Base-by-base conservation (phyloP, 2,797 vertebrate species). In the Esox lucius region DNA sequence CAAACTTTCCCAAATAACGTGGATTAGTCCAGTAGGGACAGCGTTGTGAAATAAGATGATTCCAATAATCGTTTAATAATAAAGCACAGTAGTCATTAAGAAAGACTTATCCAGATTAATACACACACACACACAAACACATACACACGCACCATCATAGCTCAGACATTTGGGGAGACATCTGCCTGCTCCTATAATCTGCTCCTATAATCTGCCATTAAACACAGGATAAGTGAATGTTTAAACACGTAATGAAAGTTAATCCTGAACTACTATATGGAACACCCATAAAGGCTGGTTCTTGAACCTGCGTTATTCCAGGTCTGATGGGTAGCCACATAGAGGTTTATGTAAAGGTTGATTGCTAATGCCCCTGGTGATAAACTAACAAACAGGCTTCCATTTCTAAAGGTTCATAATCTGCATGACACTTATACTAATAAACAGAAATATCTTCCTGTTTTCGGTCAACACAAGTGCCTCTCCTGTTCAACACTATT, bases 111-210 rank as follows among this genome's bases (percentile, higher is more conserved):
- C 35, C 35, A 39, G 35, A 39, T 39, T 39, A 39, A 39, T 39
- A 39, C 35, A 39, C 76, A 2, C 76, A 84, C 73, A 83, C 53
- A 71, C 80, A 81, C 86, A 87, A 86, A 19, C 24, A 53, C 17
- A 53, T 49, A 51, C 48, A 49, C 48, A 49, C 15, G 9, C 80
- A 65, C 78, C 77, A 76, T 31, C 78, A 84, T 9, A 22, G 19
- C 8, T 56, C n/a, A 56, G 53, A 22, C n/a, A 11, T 89, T 87
- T 86, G 85, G 83, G 81, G 68, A 71, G 79, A 80, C 84, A 86
- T 88, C 87, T 87, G 87, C 85, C 83, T 77, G 75, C 77, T 71
- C 75, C 71, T 12, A 56, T 51, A 84, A 87, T 80, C 84, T 77
- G 84, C 84, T 39, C 35, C 35, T 39, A 39, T 39, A 39, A 39